These are phyloP conservation scores for Cryptus armator DNA, from an alignment of 2,888 invertebrate genomes.

Conservation along the genomic window DNA sequence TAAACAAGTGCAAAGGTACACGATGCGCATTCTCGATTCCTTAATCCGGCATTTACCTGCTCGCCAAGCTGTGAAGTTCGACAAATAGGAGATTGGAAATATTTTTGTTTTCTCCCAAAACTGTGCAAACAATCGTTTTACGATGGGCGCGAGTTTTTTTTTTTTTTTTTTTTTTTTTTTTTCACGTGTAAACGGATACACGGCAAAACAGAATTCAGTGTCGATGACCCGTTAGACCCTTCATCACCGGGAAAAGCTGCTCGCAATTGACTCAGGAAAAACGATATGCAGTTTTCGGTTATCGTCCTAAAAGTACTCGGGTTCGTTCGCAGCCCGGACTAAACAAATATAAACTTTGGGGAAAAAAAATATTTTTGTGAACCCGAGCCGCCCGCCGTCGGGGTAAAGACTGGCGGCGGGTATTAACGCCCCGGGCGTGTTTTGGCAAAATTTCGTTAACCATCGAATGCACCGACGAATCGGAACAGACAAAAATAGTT, in stretches of 20 bases:
- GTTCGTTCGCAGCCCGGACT: too few species aligned
- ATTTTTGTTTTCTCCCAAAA: not conserved
- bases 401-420: not conserved
- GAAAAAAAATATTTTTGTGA: not conserved
- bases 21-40: not conserved
- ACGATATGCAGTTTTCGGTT: too few species aligned
- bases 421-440: slow-evolving; percentile 5
- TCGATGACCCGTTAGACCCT: too few species aligned
- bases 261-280: too few species aligned
- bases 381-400: not conserved
- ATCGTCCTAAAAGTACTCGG: too few species aligned
- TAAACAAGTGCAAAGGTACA: not conserved
- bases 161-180: not conserved
- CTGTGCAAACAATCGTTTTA: not conserved
- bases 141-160: not conserved
- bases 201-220: too few species aligned
- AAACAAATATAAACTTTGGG: too few species aligned
- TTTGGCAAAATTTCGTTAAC: not conserved
- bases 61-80: not conserved
- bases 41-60: slow-evolving; percentile 9
- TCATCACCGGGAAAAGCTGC: too few species aligned
- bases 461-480: not conserved
- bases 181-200: too few species aligned
- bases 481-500: not conserved
- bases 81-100: not conserved